A percentile compares a stretch with the other conserved stretches of the same genome.
These are phyloP conservation scores for Nanorana parkeri DNA, from an alignment of 2,113 vertebrate species.

Conservation along the genomic window DNA sequence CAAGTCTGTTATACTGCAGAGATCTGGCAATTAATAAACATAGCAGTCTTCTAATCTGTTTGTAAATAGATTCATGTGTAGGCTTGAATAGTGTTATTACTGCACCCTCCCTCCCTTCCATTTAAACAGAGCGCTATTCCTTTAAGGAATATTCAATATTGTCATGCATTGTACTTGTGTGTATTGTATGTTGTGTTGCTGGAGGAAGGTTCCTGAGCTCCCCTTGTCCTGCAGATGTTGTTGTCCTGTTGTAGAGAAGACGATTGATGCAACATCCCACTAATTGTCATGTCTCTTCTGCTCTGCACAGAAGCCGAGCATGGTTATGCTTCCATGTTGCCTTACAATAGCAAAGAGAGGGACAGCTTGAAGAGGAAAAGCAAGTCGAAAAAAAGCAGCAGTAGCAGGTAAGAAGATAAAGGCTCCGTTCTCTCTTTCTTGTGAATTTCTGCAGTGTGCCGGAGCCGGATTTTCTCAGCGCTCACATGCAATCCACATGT, in stretches of 20 bases:
- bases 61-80: no score
- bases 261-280: neutral
- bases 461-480: neutral
- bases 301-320: slow-evolving; percentile 89
- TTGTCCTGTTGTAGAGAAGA: neutral
- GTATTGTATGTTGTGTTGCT: neutral
- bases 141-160: no score
- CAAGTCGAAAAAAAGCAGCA: slow-evolving; percentile 88
- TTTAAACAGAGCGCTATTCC: no score
- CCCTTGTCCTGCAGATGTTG: neutral
- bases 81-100: no score
- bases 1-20: no score
- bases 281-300: slow-evolving; percentile 59
- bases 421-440: neutral
- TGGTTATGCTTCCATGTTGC: slow-evolving; percentile 92
- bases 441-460: neutral
- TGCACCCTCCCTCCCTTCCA: no score
- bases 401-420: slow-evolving; percentile 82
- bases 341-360: slow-evolving; percentile 83
- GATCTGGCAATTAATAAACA: no score
- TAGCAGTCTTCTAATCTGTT: no score
- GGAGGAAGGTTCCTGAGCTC: no score
- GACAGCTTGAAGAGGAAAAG: slow-evolving; percentile 85
- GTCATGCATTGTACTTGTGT: neutral
- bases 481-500: slow-evolving; percentile 33